phyloP scores from a whole-genome alignment of 2,113 vertebrate species.

The Neodontobutis hainanensis region DNA sequence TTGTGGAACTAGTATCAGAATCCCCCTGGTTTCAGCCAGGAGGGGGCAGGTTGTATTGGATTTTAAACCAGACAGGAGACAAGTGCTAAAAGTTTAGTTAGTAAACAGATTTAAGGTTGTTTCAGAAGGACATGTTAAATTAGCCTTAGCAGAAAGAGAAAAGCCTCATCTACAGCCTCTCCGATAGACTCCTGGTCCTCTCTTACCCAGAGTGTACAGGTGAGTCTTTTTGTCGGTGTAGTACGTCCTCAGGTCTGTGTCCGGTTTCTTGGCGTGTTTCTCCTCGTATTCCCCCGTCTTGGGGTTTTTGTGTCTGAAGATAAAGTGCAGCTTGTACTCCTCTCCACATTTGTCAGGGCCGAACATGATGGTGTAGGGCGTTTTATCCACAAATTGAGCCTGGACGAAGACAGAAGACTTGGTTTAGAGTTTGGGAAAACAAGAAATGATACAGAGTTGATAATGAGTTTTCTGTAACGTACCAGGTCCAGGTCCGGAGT shows the following conservation, averaged over 20 bases:
- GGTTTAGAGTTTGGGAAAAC: too few species aligned
- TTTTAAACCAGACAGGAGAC: too few species aligned
- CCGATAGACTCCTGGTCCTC: neutral
- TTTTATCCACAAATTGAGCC: conserved; percentile 96
- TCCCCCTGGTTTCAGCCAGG: too few species aligned
- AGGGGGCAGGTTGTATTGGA: too few species aligned
- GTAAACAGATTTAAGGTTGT: too few species aligned
- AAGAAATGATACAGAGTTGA: too few species aligned
- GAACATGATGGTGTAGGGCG: conserved; percentile 98
- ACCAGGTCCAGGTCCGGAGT: conserved; percentile 90
- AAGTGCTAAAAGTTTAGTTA: too few species aligned
- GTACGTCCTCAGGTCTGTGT: conserved; percentile 91
- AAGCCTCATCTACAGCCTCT: too few species aligned
- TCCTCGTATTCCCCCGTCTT: conserved; percentile 93
- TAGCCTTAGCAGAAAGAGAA: too few species aligned
- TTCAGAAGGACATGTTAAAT: too few species aligned
- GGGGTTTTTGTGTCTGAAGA: conserved; percentile 96
- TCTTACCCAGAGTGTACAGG: conserved; percentile 89
- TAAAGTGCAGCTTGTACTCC: conserved; percentile 98
- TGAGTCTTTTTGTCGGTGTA: conserved; percentile 98
- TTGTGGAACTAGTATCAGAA: too few species aligned
- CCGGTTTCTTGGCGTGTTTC: conserved; percentile 94
- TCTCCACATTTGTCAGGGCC: conserved; percentile 98
- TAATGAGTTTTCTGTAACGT: conserved; percentile 46
- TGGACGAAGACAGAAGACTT: conserved; percentile 60